A percentile compares a stretch with the other conserved stretches of the same genome.
Evolutionary conservation across 2,113 vertebrate species (phyloP).

Genomic region (Chlorodrepanis virens): DNA sequence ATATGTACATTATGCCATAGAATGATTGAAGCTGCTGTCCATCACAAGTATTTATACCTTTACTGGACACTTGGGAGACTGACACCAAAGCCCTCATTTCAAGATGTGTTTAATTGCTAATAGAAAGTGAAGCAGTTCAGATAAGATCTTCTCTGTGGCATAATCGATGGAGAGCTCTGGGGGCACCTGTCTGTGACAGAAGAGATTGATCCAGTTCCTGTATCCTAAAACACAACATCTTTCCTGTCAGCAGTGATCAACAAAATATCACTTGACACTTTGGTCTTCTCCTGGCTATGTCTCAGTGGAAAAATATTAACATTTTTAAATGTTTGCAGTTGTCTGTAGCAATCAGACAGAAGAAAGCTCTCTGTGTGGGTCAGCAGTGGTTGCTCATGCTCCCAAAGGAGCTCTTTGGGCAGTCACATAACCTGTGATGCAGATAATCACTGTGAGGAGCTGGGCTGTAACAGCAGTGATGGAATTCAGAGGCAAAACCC

Average conservation of each 20-base stretch:
- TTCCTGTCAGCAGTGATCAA: not conserved
- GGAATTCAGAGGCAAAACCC: not conserved
- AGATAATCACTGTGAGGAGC: not conserved
- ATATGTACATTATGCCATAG: accelerated
- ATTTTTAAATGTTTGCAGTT: not conserved
- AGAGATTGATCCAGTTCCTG: conserved; percentile 26
- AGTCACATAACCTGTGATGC: accelerated
- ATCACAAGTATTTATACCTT: not conserved
- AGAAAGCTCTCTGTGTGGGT: not conserved
- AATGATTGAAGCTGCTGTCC: not conserved
- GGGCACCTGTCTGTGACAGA: conserved; percentile 37
- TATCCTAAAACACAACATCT: not conserved
- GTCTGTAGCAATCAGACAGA: not conserved
- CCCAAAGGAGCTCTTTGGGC: not conserved
- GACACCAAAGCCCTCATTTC: not conserved
- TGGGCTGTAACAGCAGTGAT: not conserved
- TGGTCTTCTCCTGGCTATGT: not conserved
- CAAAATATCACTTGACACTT: not conserved
- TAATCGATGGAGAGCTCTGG: conserved; percentile 21
- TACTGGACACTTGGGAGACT: not conserved
- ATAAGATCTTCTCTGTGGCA: not conserved
- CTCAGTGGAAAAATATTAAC: not conserved
- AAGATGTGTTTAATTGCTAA: conserved; percentile 8
- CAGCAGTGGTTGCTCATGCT: not conserved
- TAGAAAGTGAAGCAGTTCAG: not conserved